Evolutionary conservation across 2,888 invertebrate genomes (phyloP).

Genomic region (Mystacides longicornis): DNA sequence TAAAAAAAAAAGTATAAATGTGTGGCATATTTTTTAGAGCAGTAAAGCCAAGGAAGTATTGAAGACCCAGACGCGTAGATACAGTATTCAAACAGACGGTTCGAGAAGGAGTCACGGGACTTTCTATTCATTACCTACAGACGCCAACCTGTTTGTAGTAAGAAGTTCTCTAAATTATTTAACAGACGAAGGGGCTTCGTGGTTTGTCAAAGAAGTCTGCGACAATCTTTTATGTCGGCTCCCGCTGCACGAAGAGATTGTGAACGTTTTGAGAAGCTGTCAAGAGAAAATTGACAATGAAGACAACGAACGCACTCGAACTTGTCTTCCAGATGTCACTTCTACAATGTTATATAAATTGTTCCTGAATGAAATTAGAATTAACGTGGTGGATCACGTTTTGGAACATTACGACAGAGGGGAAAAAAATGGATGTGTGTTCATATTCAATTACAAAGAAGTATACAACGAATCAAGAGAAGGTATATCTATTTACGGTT

Average conservation of each 20-base stretch:
- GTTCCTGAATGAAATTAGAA: neutral
- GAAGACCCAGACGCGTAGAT: neutral
- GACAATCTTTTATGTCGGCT: neutral
- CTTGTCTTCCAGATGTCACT: neutral
- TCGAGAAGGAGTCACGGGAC: neutral
- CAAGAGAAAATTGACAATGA: neutral
- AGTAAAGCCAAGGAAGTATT: neutral
- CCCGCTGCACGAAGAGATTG: neutral
- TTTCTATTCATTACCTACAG: slow-evolving; percentile 4
- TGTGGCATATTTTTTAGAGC: neutral
- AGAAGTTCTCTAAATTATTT: neutral
- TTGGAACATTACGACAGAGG: neutral
- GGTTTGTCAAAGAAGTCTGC: neutral
- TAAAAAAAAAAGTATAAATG: neutral
- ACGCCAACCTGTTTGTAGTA: slow-evolving; percentile 5
- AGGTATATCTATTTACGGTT: neutral
- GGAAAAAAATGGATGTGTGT: neutral
- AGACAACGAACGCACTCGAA: neutral
- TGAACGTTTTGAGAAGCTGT: neutral
- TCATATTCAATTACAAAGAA: neutral
- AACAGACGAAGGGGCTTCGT: slow-evolving; percentile 3
- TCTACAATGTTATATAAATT: neutral
- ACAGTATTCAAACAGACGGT: neutral
- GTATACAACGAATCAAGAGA: neutral
- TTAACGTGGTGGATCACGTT: neutral